phyloP scores from a whole-genome alignment of 2,888 invertebrate species.

The Stenchaetothrips biformis region DNA sequence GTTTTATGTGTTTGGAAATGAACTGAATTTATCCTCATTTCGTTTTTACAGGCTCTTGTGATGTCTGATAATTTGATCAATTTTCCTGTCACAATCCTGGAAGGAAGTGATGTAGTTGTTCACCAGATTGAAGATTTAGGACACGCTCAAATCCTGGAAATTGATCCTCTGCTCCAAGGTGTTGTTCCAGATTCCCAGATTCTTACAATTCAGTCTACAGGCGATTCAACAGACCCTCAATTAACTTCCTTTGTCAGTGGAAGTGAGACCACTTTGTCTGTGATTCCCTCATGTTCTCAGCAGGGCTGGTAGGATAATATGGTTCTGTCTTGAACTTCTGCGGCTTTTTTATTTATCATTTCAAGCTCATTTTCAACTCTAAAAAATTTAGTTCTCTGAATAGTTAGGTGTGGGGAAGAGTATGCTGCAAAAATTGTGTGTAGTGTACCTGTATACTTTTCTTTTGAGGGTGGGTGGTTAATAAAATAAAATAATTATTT shows the following conservation, averaged over 20 bases:
- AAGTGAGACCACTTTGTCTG: no score
- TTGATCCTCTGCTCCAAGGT: not conserved
- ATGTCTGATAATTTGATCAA: not conserved
- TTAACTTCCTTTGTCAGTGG: no score
- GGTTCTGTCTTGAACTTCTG: no score
- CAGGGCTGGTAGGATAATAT: no score
- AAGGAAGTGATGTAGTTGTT: not conserved
- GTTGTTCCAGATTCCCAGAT: not conserved
- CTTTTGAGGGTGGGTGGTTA: no score
- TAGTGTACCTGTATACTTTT: no score
- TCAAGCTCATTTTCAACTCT: no score
- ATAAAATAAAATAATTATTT: no score
- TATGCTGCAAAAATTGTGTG: not conserved
- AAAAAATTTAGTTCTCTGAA: not conserved
- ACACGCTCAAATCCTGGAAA: not conserved
- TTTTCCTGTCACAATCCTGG: not conserved
- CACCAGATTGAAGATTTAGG: not conserved
- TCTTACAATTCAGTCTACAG: not conserved
- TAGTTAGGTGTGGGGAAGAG: not conserved
- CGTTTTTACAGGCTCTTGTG: not conserved
- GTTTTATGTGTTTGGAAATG: not conserved
- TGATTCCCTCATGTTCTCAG: no score
- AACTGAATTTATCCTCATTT: not conserved
- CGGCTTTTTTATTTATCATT: no score
- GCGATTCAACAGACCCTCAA: not conserved